Conservation (phyloP, 2,888 invertebrate genomes). For the Acrobasis repandana region DNA sequence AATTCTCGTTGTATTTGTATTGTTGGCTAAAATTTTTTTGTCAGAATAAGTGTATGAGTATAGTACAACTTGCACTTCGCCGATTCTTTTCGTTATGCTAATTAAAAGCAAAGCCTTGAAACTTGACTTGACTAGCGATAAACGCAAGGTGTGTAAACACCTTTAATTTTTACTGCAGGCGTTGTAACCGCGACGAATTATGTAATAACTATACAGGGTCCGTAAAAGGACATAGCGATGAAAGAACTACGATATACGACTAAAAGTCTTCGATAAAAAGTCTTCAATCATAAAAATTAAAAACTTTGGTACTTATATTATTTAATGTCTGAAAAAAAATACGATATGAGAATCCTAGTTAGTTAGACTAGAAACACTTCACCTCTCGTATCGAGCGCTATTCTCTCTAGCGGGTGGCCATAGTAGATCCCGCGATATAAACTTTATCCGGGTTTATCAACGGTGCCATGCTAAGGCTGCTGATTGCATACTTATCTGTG, state of each 20-base stretch:
- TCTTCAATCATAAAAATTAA: background rate
- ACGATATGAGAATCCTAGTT: no score
- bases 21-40: no score
- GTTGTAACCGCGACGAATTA: constrained; percentile 7
- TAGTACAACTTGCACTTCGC: background rate
- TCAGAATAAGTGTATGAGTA: background rate
- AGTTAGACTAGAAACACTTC: no score
- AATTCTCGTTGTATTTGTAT: no score
- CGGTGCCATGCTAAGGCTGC: no score
- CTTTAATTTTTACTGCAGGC: background rate
- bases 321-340: no score
- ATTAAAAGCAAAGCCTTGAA: constrained; percentile 41
- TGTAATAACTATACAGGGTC: constrained; percentile 1
- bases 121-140: constrained; percentile 27
- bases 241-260: background rate
- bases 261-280: constrained; percentile 1
- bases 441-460: no score
- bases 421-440: no score
- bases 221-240: constrained; percentile 1
- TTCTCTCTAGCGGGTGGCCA: no score
- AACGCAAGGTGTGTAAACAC: constrained; percentile 26
- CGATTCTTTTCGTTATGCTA: constrained; percentile 33
- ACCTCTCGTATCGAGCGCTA: no score
- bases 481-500: no score
- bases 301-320: no score